Evolutionary conservation across 2,113 vertebrate species (phyloP), one percentile per base, ranked within the genome.

Genomic region (Scomber colias): DNA sequence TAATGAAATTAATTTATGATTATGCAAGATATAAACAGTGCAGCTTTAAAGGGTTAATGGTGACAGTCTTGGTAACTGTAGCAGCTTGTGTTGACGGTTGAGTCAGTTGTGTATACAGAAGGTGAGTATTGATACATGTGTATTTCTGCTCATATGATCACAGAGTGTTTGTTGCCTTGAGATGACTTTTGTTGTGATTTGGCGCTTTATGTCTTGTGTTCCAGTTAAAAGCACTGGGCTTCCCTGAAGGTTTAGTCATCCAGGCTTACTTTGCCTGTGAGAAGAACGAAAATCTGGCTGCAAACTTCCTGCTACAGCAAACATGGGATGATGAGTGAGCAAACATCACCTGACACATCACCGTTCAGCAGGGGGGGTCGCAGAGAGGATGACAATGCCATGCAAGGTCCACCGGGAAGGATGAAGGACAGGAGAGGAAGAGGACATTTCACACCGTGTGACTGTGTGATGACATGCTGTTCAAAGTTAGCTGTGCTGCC

Each of bases 211-310:
- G 17, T 79, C 44, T 72, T 66, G 76, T 84, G 63, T 90, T 94
- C 35, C 89, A 95, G 95, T 94, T 95, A 92, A 95, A 95, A 93
- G 95, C 95, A 0, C 77, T 95, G 87, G 95, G 94, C 5, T 95
- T 95, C 77, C 94, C 95, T 3, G 95, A 95, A 74, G 95, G 94
- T 70, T 93, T 95, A 46, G 95, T 95, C 78, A 95, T 95, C 76
- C 95, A 95, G 87, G 95, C 95, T 14, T 95, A 95, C 83, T 95
- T 95, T 5, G 94, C 95, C 48, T 95, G 95, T 44, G 95, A 95
- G 89, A 95, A 95, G 83, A 95, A 95, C 3, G 95, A 95, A 79
- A 95, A 95, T 54, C 91, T 95, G 12, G 94, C 95, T 0, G 95
- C 95, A 2, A 95, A 95, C 89, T 95, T 95, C 90, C 90, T 95